Base-by-base conservation (phyloP, 1,140 invertebrate species). In the Ladona fulva region DNA sequence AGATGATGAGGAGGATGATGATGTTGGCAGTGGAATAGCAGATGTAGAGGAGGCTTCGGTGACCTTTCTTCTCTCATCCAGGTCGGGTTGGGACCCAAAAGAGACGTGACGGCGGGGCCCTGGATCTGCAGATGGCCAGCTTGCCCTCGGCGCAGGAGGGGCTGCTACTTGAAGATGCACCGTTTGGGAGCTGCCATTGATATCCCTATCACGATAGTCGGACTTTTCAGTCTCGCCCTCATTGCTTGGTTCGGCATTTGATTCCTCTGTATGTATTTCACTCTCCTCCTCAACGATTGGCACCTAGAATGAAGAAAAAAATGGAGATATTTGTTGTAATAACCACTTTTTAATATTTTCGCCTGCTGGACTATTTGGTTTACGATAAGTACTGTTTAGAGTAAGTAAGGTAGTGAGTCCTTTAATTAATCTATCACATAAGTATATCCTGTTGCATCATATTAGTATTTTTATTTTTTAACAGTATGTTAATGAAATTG, bases 81-180 rank as follows among this genome's bases (percentile, higher is more conserved):
- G 85, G 82, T 90, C 89, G 7, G 91, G 91, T 81, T 93, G 90
- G 19, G 91, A 92, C 83, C 90, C 91, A 85, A 87, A 87, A 78
- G 85, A 84, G 82, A 87, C 85, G 84, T 86, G 80, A 78, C 83
- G 85, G 84, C 84, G 66, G 84, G 87, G 59, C 86, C 86, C 85
- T 25, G 85, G 83, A 82, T 91, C 89, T 0, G 91, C 88, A 14
- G 90, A 91, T n/a, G 91, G 91, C 91, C 91, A 92, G 82, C 90
- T 91, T 7, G 91, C 92, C 77, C 92, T 85, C 0, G 92, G 91
- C 77, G 92, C 92, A 37, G 92, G 91, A 24, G 91, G 90, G 0
- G 91, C 91, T 22, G 92, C 84, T 22, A 92, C 91, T 29, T 91
- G 92, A 11, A 93, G 87, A 77, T 92, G 83, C 19, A 93, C 84